A percentile compares a stretch with the other conserved stretches of the same genome.
Conservation (phyloP, 2,113 vertebrate species). For the Phainopepla nitens region DNA sequence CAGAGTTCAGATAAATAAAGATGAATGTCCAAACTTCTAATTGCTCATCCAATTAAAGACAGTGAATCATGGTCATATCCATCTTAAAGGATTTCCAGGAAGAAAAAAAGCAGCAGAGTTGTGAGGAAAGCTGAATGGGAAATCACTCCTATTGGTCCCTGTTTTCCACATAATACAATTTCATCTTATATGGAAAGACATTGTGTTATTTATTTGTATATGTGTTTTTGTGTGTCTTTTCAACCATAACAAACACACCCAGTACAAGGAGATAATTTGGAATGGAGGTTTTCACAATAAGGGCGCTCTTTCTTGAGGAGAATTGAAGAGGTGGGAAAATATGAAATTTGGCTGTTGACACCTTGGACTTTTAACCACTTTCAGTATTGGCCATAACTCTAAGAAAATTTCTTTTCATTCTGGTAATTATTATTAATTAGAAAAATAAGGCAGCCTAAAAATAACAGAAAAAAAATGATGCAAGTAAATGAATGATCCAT, state of each 20-base stretch:
- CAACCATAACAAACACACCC: background rate
- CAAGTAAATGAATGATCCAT: background rate
- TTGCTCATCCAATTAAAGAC: background rate
- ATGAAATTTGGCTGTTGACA: background rate
- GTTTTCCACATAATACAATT: background rate
- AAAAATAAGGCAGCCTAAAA: background rate
- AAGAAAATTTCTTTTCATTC: background rate
- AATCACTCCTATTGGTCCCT: background rate
- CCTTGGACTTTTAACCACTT: background rate
- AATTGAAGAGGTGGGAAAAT: background rate
- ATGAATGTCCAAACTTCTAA: background rate
- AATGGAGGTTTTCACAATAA: background rate
- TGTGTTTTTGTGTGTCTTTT: background rate
- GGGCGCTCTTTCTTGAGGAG: accelerated
- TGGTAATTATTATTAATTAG: background rate
- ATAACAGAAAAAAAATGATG: accelerated
- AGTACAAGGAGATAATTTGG: background rate
- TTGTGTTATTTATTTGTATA: background rate
- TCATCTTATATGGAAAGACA: background rate
- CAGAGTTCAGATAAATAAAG: background rate
- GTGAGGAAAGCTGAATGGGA: background rate
- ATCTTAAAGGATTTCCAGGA: background rate
- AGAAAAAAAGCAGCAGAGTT: background rate
- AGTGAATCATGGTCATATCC: background rate
- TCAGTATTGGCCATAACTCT: background rate